Conservation (phyloP, 2,797 vertebrate species). For the Xerus rutilus region DNA sequence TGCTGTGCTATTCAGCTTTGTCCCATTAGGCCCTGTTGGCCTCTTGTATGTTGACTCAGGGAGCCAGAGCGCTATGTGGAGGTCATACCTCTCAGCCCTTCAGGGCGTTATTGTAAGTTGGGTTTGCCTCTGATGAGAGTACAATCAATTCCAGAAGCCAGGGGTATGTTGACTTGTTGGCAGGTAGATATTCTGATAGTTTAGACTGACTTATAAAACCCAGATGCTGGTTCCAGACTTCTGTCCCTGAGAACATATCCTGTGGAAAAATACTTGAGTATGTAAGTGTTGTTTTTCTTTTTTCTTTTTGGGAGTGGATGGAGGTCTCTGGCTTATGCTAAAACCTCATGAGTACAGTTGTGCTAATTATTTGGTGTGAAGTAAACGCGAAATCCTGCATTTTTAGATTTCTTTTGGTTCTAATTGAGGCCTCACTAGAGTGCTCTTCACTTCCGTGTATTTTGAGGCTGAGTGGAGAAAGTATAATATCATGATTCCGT, state of each 20-base stretch:
- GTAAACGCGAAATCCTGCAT: conserved; percentile 75
- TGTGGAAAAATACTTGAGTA: neutral
- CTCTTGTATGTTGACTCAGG: conserved; percentile 72
- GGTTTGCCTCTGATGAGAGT: conserved; percentile 43
- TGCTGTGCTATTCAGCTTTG: conserved; percentile 60
- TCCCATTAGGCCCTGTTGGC: conserved; percentile 53
- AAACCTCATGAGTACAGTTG: neutral
- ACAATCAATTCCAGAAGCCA: conserved; percentile 59
- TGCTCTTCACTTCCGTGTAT: conserved; percentile 83
- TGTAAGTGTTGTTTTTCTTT: neutral
- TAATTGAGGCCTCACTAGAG: conserved; percentile 83
- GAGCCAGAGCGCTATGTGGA: conserved; percentile 71
- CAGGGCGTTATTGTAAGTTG: neutral
- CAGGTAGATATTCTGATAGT: conserved; percentile 41
- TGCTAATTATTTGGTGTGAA: conserved; percentile 62
- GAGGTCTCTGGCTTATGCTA: conserved; percentile 45
- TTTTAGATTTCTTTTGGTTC: conserved; percentile 80
- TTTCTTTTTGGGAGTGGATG: neutral
- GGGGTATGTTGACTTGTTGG: neutral
- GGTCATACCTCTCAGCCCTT: conserved; percentile 4
- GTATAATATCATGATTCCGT: conserved; percentile 73
- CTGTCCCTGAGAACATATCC: neutral
- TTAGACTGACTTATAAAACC: conserved; percentile 48
- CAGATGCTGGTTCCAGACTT: neutral
- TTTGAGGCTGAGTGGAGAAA: conserved; percentile 85